Evolutionary conservation across 1,140 invertebrate species (phyloP).

Genomic region (Schlechtendalia chinensis): DNA sequence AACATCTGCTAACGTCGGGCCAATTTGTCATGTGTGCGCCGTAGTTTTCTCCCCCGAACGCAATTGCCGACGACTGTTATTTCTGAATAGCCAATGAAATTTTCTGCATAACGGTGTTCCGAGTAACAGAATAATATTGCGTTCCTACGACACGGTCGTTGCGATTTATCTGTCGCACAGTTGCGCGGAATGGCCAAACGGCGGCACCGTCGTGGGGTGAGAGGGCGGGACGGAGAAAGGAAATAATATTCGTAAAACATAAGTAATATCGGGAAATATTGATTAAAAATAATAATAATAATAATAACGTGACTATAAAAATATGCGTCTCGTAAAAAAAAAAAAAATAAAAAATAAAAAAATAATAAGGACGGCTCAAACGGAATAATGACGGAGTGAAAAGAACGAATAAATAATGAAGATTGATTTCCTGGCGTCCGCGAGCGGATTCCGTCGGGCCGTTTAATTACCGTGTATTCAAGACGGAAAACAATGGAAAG

Average conservation of each 20-base stretch:
- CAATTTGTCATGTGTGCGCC: slow-evolving; percentile 24
- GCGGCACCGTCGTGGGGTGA: no score
- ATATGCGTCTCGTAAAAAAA: slow-evolving; percentile 25
- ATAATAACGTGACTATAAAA: slow-evolving; percentile 17
- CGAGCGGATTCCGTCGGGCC: not conserved
- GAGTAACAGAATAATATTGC: slow-evolving; percentile 42
- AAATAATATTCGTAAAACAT: slow-evolving; percentile 48
- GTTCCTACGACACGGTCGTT: slow-evolving; percentile 33
- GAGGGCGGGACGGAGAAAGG: no score
- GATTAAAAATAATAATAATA: slow-evolving; percentile 38
- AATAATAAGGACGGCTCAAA: not conserved
- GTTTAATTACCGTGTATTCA: slow-evolving; percentile 46
- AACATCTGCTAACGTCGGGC: slow-evolving; percentile 28
- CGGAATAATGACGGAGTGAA: not conserved
- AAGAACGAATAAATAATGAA: slow-evolving; percentile 5
- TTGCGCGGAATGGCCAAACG: slow-evolving; percentile 46
- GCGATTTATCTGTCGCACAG: slow-evolving; percentile 46
- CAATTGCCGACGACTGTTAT: slow-evolving; percentile 41
- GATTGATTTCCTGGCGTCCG: slow-evolving; percentile 37
- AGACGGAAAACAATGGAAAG: slow-evolving; percentile 40
- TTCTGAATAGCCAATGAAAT: slow-evolving; percentile 38
- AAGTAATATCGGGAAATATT: slow-evolving; percentile 39
- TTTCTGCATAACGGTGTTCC: slow-evolving; percentile 36
- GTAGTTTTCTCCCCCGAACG: not conserved
- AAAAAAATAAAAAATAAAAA: slow-evolving; percentile 16